Evolutionary conservation across 2,113 vertebrate genomes (phyloP), one percentile per base, ranked within the genome.

Genomic region (Microtus richardsoni): DNA sequence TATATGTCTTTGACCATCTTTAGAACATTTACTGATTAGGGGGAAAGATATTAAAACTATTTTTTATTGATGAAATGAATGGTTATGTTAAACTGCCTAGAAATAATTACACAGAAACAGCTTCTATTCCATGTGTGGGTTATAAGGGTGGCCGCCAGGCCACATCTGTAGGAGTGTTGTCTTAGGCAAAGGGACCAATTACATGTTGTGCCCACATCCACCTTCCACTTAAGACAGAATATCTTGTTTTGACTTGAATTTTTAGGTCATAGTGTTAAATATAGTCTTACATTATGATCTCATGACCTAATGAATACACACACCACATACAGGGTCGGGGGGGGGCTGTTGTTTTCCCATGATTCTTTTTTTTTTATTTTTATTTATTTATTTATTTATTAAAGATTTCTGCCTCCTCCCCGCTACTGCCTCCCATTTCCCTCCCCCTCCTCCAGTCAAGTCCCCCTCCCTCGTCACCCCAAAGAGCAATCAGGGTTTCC

Each of bases 1-100:
- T 33, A 58, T 3, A 94, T 93, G 49, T 47, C 73, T 75, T 87
- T 19, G 22, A 30, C 58, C 95, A 79, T 91, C 24, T 93, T 93
- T 52, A 93, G 93, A 95, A 92, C 7, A 70, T 44, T 82, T 94
- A n/a, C 95, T 95, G 62, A 73, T 96, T 79, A 54, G 78, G 70
- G 79, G 73, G 62, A 78, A 86, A 82, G n/a, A 54, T 73, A 28
- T 89, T 92, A 86, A 89, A 75, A 91, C 62, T 44, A 88, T 77
- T 68, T 66, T 87, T 70, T 70, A 26, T 60, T 41, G 60, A 39
- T 89, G 28, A 88, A 92, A 85, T 82, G 82, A 64, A 26, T 68
- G 82, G 54, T 60, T 94, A 39, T 44, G 16, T 44, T 41, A 79
- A 82, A 73, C 21, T 74, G 22, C 66, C 71, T 73, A 71, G 66